Evolutionary conservation across 2,113 vertebrate genomes (phyloP).

Genomic region (Microtus pennsylvanicus): DNA sequence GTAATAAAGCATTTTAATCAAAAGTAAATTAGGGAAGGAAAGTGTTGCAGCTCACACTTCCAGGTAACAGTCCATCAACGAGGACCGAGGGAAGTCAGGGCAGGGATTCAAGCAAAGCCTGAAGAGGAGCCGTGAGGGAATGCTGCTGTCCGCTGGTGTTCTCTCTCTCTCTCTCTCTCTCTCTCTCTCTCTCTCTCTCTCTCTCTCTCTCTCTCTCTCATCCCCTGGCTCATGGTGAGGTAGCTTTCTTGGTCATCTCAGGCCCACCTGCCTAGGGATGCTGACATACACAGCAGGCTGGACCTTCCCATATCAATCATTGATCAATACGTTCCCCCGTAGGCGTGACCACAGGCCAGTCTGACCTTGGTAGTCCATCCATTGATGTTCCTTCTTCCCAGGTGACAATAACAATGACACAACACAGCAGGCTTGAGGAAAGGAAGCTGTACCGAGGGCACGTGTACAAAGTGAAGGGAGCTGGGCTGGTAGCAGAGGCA

Average conservation of each 20-base stretch:
- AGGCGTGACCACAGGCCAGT: not conserved
- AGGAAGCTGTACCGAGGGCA: not conserved
- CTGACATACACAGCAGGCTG: not conserved
- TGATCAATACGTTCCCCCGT: not conserved
- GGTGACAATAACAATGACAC: not conserved
- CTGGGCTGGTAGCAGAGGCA: not conserved
- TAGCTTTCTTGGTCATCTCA: not conserved
- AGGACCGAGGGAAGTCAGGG: not conserved
- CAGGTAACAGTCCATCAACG: not conserved
- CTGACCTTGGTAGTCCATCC: not conserved
- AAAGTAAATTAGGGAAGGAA: not conserved
- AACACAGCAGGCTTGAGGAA: not conserved
- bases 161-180: not conserved
- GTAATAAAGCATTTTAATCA: not conserved
- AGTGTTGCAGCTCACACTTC: not conserved
- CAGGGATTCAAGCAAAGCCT: not conserved
- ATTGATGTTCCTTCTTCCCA: not conserved
- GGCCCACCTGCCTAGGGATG: not conserved
- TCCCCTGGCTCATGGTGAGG: too few species aligned
- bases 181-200: not conserved
- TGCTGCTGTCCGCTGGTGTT: not conserved
- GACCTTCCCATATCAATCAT: not conserved
- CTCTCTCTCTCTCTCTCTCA: not conserved
- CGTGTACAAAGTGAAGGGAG: not conserved
- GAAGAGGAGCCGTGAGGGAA: not conserved